phyloP scores from a whole-genome alignment of 2,888 invertebrate genomes.

The Tineola bisselliella region DNA sequence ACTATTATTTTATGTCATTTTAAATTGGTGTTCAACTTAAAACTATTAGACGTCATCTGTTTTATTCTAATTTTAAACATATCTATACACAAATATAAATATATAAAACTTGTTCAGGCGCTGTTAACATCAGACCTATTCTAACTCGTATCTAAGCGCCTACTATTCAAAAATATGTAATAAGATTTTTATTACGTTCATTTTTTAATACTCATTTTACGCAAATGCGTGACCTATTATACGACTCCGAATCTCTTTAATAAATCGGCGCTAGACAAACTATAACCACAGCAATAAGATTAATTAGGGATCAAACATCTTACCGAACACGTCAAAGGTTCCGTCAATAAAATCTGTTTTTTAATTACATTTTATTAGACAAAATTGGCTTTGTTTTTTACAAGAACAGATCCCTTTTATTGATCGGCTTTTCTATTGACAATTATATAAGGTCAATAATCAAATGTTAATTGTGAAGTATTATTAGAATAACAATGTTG shows the following conservation, averaged over 20 bases:
- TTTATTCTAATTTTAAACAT: no score
- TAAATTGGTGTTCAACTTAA: not conserved
- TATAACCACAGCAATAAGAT: slow-evolving; percentile 24
- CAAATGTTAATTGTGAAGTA: slow-evolving; percentile 57
- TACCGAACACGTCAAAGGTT: slow-evolving; percentile 43
- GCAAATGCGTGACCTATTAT: not conserved
- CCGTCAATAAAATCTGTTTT: slow-evolving; percentile 56
- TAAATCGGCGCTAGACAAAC: slow-evolving; percentile 29
- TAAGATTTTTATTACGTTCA: not conserved
- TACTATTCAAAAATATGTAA: not conserved
- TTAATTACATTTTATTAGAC: slow-evolving; percentile 60
- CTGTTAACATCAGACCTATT: not conserved
- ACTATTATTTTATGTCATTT: not conserved
- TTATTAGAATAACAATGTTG: slow-evolving; percentile 23
- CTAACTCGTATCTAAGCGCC: not conserved
- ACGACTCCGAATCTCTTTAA: not conserved
- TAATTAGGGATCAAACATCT: slow-evolving; percentile 36
- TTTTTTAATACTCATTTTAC: not conserved
- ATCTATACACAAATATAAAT: not conserved
- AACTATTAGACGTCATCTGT: no score
- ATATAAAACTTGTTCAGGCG: not conserved
- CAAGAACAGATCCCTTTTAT: slow-evolving; percentile 41
- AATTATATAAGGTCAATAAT: slow-evolving; percentile 65
- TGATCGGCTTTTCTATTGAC: slow-evolving; percentile 52
- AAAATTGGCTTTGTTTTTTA: slow-evolving; percentile 60